Percentiles rank a stretch among this genome's conserved stretches.
Evolutionary conservation across 2,888 invertebrate genomes (phyloP).

Genomic region (Melolontha melolontha): DNA sequence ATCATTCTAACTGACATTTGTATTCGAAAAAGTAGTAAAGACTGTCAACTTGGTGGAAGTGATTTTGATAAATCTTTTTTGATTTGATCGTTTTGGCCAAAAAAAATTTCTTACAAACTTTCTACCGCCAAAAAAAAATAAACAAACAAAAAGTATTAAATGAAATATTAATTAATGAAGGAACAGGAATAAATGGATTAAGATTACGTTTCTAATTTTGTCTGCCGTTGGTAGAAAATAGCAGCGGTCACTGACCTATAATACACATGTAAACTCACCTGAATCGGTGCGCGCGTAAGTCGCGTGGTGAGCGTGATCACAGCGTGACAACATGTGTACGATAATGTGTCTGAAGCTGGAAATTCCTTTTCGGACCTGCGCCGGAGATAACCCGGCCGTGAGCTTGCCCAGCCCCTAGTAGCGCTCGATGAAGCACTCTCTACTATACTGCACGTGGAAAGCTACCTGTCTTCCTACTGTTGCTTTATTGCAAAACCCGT

Average conservation of each 20-base stretch:
- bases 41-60: too few relatives aligned
- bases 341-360: slow-evolving; percentile 66
- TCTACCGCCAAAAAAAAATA: too few relatives aligned
- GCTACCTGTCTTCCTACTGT: slow-evolving; percentile 45
- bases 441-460: slow-evolving; percentile 50
- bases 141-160: too few relatives aligned
- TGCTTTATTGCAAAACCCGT: slow-evolving; percentile 36
- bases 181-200: neutral
- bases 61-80: too few relatives aligned
- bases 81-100: too few relatives aligned
- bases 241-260: slow-evolving; percentile 60
- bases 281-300: slow-evolving; percentile 65
- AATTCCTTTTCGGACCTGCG: slow-evolving; percentile 55
- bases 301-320: slow-evolving; percentile 67
- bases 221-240: slow-evolving; percentile 24
- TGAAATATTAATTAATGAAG: neutral
- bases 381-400: slow-evolving; percentile 51
- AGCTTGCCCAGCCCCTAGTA: slow-evolving; percentile 59
- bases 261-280: slow-evolving; percentile 61
- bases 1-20: too few relatives aligned
- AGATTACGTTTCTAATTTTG: neutral
- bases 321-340: slow-evolving; percentile 68
- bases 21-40: too few relatives aligned
- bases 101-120: too few relatives aligned
- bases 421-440: slow-evolving; percentile 60